A percentile compares a stretch with the other conserved stretches of the same genome.
These are phyloP conservation scores for Trogon melanurus DNA, from an alignment of 2,113 vertebrate genomes.

Conservation along the genomic window DNA sequence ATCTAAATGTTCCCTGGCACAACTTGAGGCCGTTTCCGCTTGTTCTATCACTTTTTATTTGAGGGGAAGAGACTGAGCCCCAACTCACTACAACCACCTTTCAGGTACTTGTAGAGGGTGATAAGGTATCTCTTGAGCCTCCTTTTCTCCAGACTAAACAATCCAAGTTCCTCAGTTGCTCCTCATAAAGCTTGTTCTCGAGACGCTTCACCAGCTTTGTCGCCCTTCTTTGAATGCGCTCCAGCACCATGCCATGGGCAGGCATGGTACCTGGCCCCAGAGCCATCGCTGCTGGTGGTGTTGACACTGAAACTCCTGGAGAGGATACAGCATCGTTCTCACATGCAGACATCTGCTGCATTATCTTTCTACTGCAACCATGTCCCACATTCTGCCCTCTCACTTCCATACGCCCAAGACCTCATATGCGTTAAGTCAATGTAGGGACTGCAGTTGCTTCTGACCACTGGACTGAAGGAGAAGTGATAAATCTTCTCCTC, in stretches of 20 bases:
- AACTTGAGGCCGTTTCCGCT: no score
- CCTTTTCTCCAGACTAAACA: no score
- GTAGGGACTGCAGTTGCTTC: neutral
- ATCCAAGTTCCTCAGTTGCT: no score
- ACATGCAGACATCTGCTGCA: neutral
- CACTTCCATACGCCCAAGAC: neutral
- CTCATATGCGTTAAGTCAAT: accelerated
- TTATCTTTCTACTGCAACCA: neutral
- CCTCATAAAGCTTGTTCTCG: no score
- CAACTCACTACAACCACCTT: no score
- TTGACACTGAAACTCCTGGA: neutral
- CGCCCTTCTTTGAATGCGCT: no score
- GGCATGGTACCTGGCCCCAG: accelerated
- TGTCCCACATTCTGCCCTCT: neutral
- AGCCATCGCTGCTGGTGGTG: neutral
- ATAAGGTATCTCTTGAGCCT: no score
- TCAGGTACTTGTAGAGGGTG: no score
- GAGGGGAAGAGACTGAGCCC: no score
- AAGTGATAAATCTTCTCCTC: neutral
- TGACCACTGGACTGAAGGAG: neutral
- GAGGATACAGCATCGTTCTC: neutral
- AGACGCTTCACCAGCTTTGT: no score
- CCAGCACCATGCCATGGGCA: accelerated
- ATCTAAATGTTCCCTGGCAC: no score
- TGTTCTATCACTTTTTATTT: no score